Conservation (phyloP, 2,797 vertebrate genomes). For the Propithecus perrieri region DNA sequence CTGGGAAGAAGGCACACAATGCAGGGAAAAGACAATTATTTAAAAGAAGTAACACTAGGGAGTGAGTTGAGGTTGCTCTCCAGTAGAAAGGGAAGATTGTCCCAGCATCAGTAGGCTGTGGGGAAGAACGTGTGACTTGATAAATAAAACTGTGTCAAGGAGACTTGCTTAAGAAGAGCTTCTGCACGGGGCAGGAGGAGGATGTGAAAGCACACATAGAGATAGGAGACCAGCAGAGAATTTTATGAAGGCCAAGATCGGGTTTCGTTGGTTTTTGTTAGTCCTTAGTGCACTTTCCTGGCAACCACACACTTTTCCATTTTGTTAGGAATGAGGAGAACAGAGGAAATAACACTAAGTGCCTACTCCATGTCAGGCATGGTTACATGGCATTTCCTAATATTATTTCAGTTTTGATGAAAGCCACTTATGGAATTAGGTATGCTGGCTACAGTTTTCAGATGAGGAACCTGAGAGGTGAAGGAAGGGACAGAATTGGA, state of each 20-base stretch:
- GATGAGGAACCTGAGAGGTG: background rate
- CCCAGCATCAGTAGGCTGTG: background rate
- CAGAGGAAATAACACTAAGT: background rate
- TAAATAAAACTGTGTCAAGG: conserved; percentile 44
- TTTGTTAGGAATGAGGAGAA: conserved; percentile 14
- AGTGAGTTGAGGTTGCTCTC: background rate
- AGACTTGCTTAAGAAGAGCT: background rate
- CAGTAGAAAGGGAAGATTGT: conserved; percentile 25
- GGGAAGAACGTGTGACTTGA: conserved; percentile 24
- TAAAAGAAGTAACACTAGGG: background rate
- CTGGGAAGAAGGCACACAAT: background rate
- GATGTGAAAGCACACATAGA: background rate
- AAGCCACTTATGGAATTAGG: background rate
- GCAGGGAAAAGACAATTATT: background rate
- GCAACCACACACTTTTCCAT: background rate
- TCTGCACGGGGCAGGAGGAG: background rate
- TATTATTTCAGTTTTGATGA: background rate
- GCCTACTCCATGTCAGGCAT: background rate
- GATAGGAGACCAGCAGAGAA: background rate
- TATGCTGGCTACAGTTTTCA: background rate
- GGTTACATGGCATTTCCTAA: background rate
- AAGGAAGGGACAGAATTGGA: background rate
- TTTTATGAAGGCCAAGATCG: background rate
- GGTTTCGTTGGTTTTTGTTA: background rate
- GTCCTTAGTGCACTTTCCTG: background rate